These are phyloP conservation scores for Sebastes miniatus DNA, from an alignment of 2,797 vertebrate genomes.

Conservation along the genomic window DNA sequence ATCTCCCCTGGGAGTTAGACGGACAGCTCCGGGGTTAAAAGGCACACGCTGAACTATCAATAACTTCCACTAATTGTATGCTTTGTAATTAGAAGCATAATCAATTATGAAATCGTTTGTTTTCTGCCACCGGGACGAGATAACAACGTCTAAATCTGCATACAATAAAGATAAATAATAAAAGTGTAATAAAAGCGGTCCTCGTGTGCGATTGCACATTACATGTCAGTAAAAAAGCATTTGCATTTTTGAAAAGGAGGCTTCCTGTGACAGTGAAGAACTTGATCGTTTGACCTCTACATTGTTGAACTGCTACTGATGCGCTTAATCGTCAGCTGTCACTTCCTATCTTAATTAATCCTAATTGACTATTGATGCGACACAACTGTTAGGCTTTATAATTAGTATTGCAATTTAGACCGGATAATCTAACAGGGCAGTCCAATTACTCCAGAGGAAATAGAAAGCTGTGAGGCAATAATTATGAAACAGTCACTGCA, in stretches of 20 bases:
- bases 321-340: slow-evolving; percentile 94
- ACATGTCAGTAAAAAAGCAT: slow-evolving; percentile 17
- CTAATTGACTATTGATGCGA: slow-evolving; percentile 97
- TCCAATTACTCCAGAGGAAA: slow-evolving; percentile 91
- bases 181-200: neutral
- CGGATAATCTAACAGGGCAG: slow-evolving; percentile 85
- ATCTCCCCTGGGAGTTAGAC: slow-evolving; percentile 81
- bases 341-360: slow-evolving; percentile 97
- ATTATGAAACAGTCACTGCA: slow-evolving; percentile 80
- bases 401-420: slow-evolving; percentile 96
- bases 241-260: slow-evolving; percentile 42
- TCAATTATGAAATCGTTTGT: slow-evolving; percentile 82
- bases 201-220: slow-evolving; percentile 8
- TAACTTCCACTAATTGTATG: slow-evolving; percentile 85
- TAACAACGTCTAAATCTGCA: slow-evolving; percentile 32
- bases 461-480: slow-evolving; percentile 78
- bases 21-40: slow-evolving; percentile 82
- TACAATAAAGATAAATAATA: slow-evolving; percentile 15
- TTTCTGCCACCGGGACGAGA: slow-evolving; percentile 46
- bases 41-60: slow-evolving; percentile 84
- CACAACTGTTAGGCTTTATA: slow-evolving; percentile 97
- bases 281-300: slow-evolving; percentile 82
- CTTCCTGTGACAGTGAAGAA: slow-evolving; percentile 64
- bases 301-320: slow-evolving; percentile 88
- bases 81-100: slow-evolving; percentile 85